Evolutionary conservation across 2,888 invertebrate species (phyloP).

Genomic region (Synanthedon formicaeformis): DNA sequence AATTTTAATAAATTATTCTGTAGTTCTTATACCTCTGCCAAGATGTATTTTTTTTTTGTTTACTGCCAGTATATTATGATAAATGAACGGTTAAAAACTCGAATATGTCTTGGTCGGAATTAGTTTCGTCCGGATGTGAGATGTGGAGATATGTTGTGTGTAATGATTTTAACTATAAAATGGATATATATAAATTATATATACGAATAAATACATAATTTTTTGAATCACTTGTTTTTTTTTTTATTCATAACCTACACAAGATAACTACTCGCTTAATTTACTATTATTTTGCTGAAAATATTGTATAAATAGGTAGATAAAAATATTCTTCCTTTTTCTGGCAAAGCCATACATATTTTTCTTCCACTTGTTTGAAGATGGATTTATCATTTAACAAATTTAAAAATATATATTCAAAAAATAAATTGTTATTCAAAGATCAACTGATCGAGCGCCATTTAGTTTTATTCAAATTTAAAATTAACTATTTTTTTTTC

Average conservation of each 20-base stretch:
- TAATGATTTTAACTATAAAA: conserved; percentile 64
- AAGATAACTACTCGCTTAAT: too few relatives aligned
- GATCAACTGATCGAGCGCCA: too few relatives aligned
- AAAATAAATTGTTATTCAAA: too few relatives aligned
- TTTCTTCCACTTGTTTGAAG: too few relatives aligned
- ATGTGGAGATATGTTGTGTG: conserved; percentile 48
- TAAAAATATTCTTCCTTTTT: too few relatives aligned
- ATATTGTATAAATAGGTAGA: background rate
- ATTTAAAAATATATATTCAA: too few relatives aligned
- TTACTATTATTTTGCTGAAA: background rate
- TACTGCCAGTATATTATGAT: conserved; percentile 33
- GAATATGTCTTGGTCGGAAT: conserved; percentile 20
- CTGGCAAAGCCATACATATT: too few relatives aligned
- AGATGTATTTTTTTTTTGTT: conserved; percentile 16
- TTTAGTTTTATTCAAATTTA: too few relatives aligned
- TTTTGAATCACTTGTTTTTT: conserved; percentile 55
- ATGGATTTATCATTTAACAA: too few relatives aligned
- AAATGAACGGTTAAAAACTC: conserved; percentile 4
- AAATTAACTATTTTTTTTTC: too few relatives aligned
- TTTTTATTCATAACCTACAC: too few relatives aligned
- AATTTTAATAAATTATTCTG: conserved; percentile 12
- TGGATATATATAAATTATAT: conserved; percentile 70
- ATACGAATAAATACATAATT: conserved; percentile 69
- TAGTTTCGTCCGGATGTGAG: conserved; percentile 16
- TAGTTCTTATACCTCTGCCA: conserved; percentile 9